Percentiles rank a stretch among this genome's conserved stretches.
phyloP scores from a whole-genome alignment of 2,113 vertebrate genomes.

The Phainopepla nitens region DNA sequence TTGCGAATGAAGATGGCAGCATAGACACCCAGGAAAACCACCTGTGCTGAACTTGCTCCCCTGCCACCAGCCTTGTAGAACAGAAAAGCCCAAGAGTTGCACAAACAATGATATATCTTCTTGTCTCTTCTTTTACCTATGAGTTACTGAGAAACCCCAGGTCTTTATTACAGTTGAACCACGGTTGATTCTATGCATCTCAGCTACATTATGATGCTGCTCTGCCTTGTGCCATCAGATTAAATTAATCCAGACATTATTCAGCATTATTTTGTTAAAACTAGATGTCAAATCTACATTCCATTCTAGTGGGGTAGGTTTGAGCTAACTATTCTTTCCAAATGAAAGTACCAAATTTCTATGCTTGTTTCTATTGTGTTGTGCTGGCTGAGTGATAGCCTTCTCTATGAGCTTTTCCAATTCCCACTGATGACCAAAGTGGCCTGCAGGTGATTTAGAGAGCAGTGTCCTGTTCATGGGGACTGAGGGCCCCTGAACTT shows the following conservation, averaged over 20 bases:
- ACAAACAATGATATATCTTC: not conserved
- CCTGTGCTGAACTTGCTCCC: not conserved
- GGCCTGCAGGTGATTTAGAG: not conserved
- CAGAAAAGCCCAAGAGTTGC: not conserved
- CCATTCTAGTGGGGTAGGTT: not conserved
- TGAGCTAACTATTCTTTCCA: not conserved
- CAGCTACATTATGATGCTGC: not conserved
- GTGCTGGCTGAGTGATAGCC: rapidly evolving
- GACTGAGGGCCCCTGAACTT: not conserved
- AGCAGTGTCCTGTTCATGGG: not conserved
- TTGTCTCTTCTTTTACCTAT: not conserved
- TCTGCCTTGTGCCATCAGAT: not conserved
- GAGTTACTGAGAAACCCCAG: not conserved
- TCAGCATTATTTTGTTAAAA: not conserved
- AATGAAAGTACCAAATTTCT: not conserved
- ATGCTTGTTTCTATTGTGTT: not conserved
- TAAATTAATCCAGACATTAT: not conserved
- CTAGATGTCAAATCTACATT: not conserved
- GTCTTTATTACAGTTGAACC: not conserved
- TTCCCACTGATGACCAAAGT: not conserved
- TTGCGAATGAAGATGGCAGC: not conserved
- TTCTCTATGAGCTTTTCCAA: not conserved
- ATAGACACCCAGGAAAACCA: not conserved
- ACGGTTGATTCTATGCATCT: not conserved
- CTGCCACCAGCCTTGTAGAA: not conserved